Percentiles rank a stretch among this genome's conserved stretches.
phyloP scores from a whole-genome alignment of 2,797 vertebrate genomes.

The Amblyopsis hoosieri region DNA sequence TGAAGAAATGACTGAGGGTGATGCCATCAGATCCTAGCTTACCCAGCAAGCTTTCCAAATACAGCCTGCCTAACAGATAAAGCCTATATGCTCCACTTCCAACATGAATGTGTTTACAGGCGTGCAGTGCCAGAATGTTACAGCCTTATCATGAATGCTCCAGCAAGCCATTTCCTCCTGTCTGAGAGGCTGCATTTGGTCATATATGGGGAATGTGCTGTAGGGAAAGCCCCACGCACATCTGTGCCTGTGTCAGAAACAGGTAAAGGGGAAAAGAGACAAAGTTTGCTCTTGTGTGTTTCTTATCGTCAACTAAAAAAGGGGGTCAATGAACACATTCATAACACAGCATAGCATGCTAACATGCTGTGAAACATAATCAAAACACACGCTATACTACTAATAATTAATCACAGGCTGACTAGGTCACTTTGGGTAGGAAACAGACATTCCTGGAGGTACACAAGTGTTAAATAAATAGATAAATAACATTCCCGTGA shows the following conservation, averaged over 20 bases:
- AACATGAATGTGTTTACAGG: background rate
- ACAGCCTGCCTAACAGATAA: slow-evolving; percentile 10
- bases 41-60: slow-evolving; percentile 19
- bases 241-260: slow-evolving; percentile 37
- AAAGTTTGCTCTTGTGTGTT: slow-evolving; percentile 2
- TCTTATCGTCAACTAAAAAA: too few relatives aligned
- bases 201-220: background rate
- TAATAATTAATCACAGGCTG: slow-evolving; percentile 11
- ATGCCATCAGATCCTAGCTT: slow-evolving; percentile 25
- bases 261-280: slow-evolving; percentile 29
- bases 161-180: background rate
- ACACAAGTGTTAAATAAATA: background rate
- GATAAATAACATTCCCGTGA: background rate
- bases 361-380: background rate
- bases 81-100: background rate
- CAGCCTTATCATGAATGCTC: background rate
- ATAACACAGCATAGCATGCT: background rate
- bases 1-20: slow-evolving; percentile 29
- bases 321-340: too few relatives aligned
- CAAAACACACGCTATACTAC: background rate
- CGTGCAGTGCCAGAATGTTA: background rate
- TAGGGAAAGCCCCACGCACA: slow-evolving; percentile 5
- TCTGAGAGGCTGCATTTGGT: background rate
- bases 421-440: slow-evolving; percentile 7
- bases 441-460: background rate